Conservation (phyloP, 2,113 vertebrate genomes). For the Laticauda laticaudata region DNA sequence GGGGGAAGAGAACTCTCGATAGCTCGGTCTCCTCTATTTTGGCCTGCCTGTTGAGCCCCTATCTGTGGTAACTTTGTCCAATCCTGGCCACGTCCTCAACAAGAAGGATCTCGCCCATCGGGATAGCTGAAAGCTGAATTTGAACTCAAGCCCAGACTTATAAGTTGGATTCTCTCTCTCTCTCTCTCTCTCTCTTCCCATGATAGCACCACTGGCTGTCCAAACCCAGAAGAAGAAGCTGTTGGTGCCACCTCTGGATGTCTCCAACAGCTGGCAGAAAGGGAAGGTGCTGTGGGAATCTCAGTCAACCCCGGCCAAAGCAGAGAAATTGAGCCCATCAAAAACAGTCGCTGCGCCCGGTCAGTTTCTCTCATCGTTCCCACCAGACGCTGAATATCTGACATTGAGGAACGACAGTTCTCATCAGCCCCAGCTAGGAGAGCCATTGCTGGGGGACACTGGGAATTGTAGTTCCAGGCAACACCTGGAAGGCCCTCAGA, state of each 20-base stretch:
- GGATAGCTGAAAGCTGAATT: background rate
- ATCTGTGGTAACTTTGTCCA: background rate
- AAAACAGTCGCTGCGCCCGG: slow-evolving; percentile 18
- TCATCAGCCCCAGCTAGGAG: background rate
- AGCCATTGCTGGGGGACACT: background rate
- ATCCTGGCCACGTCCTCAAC: background rate
- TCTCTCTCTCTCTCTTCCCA: background rate
- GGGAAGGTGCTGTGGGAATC: slow-evolving; percentile 45
- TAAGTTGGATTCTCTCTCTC: background rate
- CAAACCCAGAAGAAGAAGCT: slow-evolving; percentile 47
- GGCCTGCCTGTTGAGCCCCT: background rate
- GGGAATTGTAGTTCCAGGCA: background rate
- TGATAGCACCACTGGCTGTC: slow-evolving; percentile 46
- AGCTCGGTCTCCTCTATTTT: background rate
- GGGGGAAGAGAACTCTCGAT: background rate
- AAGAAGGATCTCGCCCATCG: background rate
- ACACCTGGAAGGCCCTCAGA: background rate
- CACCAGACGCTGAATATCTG: background rate
- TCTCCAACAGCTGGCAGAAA: slow-evolving; percentile 48
- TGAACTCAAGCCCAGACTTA: background rate
- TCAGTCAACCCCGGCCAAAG: slow-evolving; percentile 15
- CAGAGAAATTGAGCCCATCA: slow-evolving; percentile 20
- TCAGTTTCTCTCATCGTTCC: slow-evolving; percentile 27
- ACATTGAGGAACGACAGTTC: background rate
- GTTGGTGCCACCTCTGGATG: slow-evolving; percentile 45